These are phyloP conservation scores for Sphyrna mokarran DNA, from an alignment of 2,113 vertebrate species.

Conservation along the genomic window DNA sequence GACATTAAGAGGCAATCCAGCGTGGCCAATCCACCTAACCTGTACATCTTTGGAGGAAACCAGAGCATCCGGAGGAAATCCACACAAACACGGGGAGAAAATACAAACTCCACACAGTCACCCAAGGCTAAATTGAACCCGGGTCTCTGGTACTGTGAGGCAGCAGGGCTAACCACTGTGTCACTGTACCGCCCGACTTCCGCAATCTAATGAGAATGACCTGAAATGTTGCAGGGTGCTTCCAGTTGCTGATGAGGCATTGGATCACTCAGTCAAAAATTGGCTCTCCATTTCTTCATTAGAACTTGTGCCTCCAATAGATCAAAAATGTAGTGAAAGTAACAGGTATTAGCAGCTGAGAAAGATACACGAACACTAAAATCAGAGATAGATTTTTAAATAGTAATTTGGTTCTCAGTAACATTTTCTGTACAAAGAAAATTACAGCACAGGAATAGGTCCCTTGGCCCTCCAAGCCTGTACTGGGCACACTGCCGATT, in stretches of 20 bases:
- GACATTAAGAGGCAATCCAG: too few relatives aligned
- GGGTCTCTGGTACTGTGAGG: too few relatives aligned
- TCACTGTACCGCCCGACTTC: not conserved
- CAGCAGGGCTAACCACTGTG: too few relatives aligned
- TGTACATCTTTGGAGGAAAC: too few relatives aligned
- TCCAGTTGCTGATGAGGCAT: not conserved
- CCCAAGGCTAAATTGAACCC: too few relatives aligned
- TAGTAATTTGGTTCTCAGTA: not conserved
- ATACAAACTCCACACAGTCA: too few relatives aligned
- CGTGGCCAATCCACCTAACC: too few relatives aligned
- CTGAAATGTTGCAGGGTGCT: not conserved
- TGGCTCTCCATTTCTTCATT: not conserved
- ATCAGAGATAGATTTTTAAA: not conserved
- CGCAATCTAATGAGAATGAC: not conserved
- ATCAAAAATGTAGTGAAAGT: not conserved
- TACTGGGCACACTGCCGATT: too few relatives aligned
- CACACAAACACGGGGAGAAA: too few relatives aligned
- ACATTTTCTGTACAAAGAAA: not conserved
- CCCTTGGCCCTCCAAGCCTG: too few relatives aligned
- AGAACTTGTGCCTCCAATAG: not conserved
- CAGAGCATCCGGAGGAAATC: too few relatives aligned
- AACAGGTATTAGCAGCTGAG: not conserved
- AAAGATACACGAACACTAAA: not conserved
- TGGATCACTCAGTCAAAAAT: not conserved
- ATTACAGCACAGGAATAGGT: too few relatives aligned